phyloP scores from a whole-genome alignment of 2,888 invertebrate species.

The Hypomecis punctinalis region DNA sequence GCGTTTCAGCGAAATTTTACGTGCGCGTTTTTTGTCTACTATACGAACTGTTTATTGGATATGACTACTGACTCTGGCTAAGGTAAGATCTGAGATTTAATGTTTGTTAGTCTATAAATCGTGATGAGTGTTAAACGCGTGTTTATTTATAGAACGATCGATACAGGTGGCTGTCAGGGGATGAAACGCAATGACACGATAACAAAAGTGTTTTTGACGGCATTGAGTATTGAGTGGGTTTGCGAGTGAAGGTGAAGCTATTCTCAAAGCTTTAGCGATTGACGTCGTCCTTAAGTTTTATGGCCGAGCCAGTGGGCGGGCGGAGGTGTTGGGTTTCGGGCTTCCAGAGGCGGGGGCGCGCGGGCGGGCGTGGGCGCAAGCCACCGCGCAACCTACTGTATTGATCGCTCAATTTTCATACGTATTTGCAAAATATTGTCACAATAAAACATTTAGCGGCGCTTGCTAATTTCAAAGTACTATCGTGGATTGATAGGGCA shows the following conservation, averaged over 20 bases:
- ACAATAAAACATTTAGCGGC: conserved; percentile 52
- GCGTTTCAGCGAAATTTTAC: not conserved
- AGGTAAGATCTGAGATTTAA: conserved; percentile 10
- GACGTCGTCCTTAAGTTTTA: conserved; percentile 54
- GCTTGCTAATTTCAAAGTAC: conserved; percentile 10
- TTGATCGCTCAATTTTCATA: conserved; percentile 78
- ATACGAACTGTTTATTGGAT: not conserved
- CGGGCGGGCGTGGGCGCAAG: conserved; percentile 56
- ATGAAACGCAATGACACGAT: not conserved
- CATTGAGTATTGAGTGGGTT: conserved; percentile 4
- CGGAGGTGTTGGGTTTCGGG: conserved; percentile 66
- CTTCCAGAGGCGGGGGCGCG: conserved; percentile 57
- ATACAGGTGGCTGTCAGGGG: conserved; percentile 12
- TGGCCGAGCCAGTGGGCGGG: conserved; percentile 68
- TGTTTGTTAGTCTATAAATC: not conserved
- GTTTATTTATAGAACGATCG: conserved; percentile 32
- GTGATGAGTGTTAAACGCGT: not conserved
- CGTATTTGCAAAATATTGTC: conserved; percentile 72
- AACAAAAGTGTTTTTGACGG: conserved; percentile 7
- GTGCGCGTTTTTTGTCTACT: not conserved
- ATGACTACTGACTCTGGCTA: conserved; percentile 8
- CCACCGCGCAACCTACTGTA: conserved; percentile 71
- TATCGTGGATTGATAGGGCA: not conserved
- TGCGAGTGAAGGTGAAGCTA: conserved; percentile 10
- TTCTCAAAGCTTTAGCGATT: conserved; percentile 32